Percentiles rank a stretch among this genome's conserved stretches.
phyloP scores from a whole-genome alignment of 1,140 invertebrate genomes.

The Drosophila saltans region DNA sequence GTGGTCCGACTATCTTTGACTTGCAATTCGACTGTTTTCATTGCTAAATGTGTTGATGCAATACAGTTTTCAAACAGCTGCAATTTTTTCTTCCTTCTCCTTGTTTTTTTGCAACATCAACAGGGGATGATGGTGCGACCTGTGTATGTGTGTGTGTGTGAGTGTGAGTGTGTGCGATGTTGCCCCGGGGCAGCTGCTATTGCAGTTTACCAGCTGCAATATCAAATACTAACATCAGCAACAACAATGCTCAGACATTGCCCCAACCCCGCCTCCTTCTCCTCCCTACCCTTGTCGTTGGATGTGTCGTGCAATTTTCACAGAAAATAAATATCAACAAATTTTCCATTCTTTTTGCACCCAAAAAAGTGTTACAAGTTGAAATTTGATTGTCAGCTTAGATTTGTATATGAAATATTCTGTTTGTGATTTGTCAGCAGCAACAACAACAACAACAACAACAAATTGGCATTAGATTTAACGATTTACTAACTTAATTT shows the following conservation, averaged over 20 bases:
- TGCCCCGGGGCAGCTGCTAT: constrained; percentile 29
- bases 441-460: neutral
- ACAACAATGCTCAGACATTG: neutral
- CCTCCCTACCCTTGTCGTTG: neutral
- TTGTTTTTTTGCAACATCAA: constrained; percentile 7
- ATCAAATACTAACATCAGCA: constrained; percentile 24
- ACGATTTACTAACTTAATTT: too few species aligned
- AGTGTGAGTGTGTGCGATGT: neutral
- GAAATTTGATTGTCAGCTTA: constrained; percentile 11
- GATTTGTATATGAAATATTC: constrained; percentile 5
- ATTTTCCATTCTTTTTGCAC: neutral
- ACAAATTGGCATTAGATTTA: too few species aligned
- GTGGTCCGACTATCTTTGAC: constrained; percentile 14
- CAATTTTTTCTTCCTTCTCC: constrained; percentile 1
- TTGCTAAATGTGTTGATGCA: constrained; percentile 30
- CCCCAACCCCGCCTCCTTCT: neutral
- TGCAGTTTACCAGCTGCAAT: constrained; percentile 23
- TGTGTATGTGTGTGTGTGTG: neutral
- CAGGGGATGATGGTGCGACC: constrained; percentile 13
- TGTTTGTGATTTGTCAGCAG: constrained; percentile 4
- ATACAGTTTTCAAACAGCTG: constrained; percentile 45
- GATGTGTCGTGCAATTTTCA: constrained; percentile 8
- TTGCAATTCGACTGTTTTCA: constrained; percentile 37
- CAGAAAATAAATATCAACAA: constrained; percentile 13
- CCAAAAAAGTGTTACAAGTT: neutral